Evolutionary conservation across 2,888 invertebrate genomes (phyloP).

Genomic region (Colostygia pectinataria): DNA sequence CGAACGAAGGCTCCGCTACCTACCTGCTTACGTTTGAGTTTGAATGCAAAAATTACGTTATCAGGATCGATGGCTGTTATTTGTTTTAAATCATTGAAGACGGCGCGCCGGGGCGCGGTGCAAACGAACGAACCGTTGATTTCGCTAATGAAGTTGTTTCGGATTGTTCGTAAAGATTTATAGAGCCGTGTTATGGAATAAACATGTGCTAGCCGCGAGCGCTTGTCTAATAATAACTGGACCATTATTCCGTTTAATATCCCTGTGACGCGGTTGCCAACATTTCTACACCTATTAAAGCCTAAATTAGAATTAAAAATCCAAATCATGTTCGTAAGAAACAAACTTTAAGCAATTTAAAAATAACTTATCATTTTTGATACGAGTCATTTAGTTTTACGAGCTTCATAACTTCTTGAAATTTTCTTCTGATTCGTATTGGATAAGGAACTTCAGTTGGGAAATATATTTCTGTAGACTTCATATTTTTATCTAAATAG

Average conservation of each 20-base stretch:
- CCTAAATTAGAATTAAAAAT: constrained; percentile 52
- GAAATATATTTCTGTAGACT: constrained; percentile 3
- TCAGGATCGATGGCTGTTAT: constrained; percentile 46
- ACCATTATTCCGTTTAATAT: constrained; percentile 64
- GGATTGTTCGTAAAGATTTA: constrained; percentile 68
- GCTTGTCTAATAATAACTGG: constrained; percentile 71
- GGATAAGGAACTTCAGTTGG: constrained; percentile 13
- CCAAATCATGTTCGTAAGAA: constrained; percentile 26
- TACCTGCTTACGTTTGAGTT: constrained; percentile 47
- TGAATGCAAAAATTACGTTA: constrained; percentile 45
- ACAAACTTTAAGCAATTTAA: constrained; percentile 20
- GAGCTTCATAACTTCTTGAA: constrained; percentile 32
- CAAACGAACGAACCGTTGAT: constrained; percentile 53
- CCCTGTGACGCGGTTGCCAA: constrained; percentile 59
- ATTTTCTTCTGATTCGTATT: constrained; percentile 26
- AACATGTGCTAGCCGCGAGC: constrained; percentile 66
- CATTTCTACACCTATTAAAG: constrained; percentile 53
- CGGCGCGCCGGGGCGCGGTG: constrained; percentile 28
- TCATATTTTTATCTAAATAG: constrained; percentile 2
- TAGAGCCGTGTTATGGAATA: constrained; percentile 61
- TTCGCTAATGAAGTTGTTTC: constrained; percentile 74
- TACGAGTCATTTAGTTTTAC: constrained; percentile 37
- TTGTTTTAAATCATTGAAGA: constrained; percentile 51
- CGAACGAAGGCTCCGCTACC: constrained; percentile 37
- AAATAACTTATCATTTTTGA: constrained; percentile 25